A percentile compares a stretch with the other conserved stretches of the same genome.
phyloP scores from a whole-genome alignment of 2,113 vertebrate species.

The Melanostigma gelatinosum region DNA sequence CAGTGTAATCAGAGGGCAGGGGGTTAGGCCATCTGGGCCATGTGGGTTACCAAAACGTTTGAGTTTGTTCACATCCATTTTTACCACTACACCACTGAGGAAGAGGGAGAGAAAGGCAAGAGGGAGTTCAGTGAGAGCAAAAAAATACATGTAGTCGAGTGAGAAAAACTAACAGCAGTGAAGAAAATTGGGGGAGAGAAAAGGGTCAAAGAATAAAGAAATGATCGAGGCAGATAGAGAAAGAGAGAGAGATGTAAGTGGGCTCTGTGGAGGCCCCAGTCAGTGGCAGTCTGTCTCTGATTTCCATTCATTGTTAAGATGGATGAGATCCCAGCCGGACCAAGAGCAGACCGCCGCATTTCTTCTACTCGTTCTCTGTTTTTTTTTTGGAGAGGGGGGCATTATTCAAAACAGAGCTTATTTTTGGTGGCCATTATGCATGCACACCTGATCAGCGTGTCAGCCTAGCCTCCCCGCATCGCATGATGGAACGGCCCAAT shows the following conservation, averaged over 20 bases:
- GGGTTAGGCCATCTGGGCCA: neutral
- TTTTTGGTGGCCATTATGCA: slow-evolving; percentile 98
- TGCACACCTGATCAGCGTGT: slow-evolving; percentile 96
- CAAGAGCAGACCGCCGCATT: slow-evolving; percentile 94
- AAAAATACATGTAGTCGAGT: neutral
- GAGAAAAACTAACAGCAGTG: slow-evolving; percentile 28
- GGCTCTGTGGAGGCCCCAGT: slow-evolving; percentile 86
- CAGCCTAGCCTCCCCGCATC: slow-evolving; percentile 88
- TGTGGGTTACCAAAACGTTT: neutral
- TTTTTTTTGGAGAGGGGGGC: slow-evolving; percentile 77
- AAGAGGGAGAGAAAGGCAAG: neutral
- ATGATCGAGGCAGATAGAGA: slow-evolving; percentile 49
- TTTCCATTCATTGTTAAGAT: slow-evolving; percentile 96
- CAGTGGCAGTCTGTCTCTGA: slow-evolving; percentile 90
- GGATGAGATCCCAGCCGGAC: slow-evolving; percentile 95
- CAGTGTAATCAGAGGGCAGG: neutral
- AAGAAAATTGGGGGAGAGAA: slow-evolving; percentile 39
- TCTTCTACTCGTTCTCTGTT: slow-evolving; percentile 58
- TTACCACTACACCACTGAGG: neutral
- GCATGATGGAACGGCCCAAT: slow-evolving; percentile 96
- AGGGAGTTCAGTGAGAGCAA: neutral
- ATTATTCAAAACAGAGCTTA: slow-evolving; percentile 98
- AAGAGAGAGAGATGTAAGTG: slow-evolving; percentile 86
- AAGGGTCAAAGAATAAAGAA: slow-evolving; percentile 60
- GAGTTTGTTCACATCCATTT: neutral